phyloP scores from a whole-genome alignment of 2,888 invertebrate genomes.

The Ormyrus rosae region DNA sequence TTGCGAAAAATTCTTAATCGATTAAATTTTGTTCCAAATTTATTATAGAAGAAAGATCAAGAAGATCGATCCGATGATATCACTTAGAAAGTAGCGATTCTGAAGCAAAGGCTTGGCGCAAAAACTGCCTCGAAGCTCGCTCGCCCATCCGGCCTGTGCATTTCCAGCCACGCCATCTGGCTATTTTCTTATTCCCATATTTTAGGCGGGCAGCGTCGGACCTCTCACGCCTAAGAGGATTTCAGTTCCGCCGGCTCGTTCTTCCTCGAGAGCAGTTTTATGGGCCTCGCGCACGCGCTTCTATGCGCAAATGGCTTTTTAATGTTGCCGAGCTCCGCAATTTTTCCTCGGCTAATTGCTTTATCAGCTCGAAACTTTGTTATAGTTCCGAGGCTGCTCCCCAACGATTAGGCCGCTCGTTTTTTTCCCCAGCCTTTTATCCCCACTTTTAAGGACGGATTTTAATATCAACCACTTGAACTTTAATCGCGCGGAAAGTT shows the following conservation, averaged over 20 bases:
- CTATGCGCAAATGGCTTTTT: slow-evolving; percentile 50
- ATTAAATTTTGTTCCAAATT: too few species aligned
- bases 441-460: neutral
- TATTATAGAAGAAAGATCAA: too few species aligned
- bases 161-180: slow-evolving; percentile 6
- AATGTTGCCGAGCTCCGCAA: slow-evolving; percentile 41
- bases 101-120: neutral
- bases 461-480: slow-evolving; percentile 33
- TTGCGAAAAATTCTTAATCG: too few species aligned
- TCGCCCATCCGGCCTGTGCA: neutral
- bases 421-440: slow-evolving; percentile 1
- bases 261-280: neutral
- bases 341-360: slow-evolving; percentile 52
- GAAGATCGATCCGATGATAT: too few species aligned
- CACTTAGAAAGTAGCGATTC: too few species aligned
- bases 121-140: neutral
- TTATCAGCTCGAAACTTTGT: slow-evolving; percentile 45
- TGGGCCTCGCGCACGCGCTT: neutral
- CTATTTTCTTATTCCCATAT: slow-evolving; percentile 38
- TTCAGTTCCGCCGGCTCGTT: neutral
- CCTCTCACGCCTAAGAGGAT: slow-evolving; percentile 14
- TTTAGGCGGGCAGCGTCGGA: slow-evolving; percentile 15
- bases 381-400: neutral
- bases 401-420: neutral
- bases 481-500: slow-evolving; percentile 26